Percentiles rank a stretch among this genome's conserved stretches.
Evolutionary conservation across 1,140 invertebrate species (phyloP).

Genomic region (Lepidotrigona ventralis): DNA sequence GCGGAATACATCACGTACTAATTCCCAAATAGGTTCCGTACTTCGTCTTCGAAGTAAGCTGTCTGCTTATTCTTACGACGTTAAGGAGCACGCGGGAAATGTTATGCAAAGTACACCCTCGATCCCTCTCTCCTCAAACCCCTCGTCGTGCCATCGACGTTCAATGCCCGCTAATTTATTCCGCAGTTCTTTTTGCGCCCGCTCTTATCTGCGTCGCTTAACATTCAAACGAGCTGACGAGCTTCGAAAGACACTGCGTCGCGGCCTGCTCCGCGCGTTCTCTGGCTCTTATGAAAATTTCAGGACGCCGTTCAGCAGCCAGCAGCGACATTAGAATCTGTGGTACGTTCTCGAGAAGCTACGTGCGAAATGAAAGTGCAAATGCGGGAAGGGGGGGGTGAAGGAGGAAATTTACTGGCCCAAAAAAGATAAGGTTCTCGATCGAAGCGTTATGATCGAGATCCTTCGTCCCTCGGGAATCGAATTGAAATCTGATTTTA

Average conservation of each 20-base stretch:
- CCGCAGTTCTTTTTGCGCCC: slow-evolving; percentile 26
- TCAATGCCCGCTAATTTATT: slow-evolving; percentile 60
- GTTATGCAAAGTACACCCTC: slow-evolving; percentile 57
- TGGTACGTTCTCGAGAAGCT: no score
- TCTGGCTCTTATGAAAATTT: slow-evolving; percentile 37
- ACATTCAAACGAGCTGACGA: slow-evolving; percentile 48
- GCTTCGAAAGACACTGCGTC: slow-evolving; percentile 44
- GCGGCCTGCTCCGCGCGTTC: no score
- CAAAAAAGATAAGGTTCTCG: no score
- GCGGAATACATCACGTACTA: slow-evolving; percentile 66
- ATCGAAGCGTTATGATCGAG: no score
- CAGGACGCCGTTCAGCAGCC: background rate
- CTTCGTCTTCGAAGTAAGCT: slow-evolving; percentile 63
- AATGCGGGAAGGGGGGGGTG: no score
- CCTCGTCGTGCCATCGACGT: slow-evolving; percentile 40
- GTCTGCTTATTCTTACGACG: slow-evolving; percentile 61
- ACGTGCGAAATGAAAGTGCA: no score
- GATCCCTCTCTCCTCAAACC: no score
- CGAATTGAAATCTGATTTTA: no score
- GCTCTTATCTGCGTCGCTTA: slow-evolving; percentile 38
- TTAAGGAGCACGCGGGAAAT: slow-evolving; percentile 46
- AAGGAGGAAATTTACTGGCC: no score
- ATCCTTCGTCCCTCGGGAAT: no score
- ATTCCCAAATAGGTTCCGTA: slow-evolving; percentile 62
- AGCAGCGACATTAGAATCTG: slow-evolving; percentile 2